These are phyloP conservation scores for Pongo pygmaeus DNA, from an alignment of 2,113 vertebrate species.

Conservation along the genomic window DNA sequence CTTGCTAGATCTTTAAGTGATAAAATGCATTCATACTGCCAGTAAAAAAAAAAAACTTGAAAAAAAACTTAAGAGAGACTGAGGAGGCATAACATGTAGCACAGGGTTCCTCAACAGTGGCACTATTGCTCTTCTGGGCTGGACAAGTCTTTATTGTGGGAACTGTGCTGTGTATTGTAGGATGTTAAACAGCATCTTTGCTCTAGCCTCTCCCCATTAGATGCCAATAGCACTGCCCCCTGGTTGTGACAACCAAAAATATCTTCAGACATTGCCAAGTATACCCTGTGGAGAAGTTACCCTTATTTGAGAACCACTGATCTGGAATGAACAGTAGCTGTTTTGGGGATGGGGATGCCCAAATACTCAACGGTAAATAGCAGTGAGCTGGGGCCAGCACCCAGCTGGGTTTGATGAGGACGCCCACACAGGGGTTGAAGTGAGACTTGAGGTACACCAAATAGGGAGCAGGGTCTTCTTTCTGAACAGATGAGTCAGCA, in stretches of 20 bases:
- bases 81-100: background rate
- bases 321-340: background rate
- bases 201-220: background rate
- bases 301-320: background rate
- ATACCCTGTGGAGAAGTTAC: background rate
- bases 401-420: slow-evolving; percentile 73
- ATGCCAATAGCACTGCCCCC: background rate
- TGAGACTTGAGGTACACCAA: slow-evolving; percentile 74
- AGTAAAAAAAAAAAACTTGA: background rate
- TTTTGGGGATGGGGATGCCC: background rate
- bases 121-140: background rate
- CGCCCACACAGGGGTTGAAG: slow-evolving; percentile 77
- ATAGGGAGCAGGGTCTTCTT: slow-evolving; percentile 73
- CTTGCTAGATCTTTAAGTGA: background rate
- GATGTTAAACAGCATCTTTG: background rate
- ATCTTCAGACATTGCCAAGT: background rate
- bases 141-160: background rate
- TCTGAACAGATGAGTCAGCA: slow-evolving; percentile 39
- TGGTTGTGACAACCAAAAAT: background rate
- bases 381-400: slow-evolving; percentile 77
- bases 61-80: background rate
- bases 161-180: too few species aligned
- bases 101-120: background rate
- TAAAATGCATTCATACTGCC: background rate
- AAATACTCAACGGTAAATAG: slow-evolving; percentile 73